Evolutionary conservation across 2,888 invertebrate species (phyloP), one percentile per base, ranked within the genome.

Genomic region (Zootermopsis nevadensis): DNA sequence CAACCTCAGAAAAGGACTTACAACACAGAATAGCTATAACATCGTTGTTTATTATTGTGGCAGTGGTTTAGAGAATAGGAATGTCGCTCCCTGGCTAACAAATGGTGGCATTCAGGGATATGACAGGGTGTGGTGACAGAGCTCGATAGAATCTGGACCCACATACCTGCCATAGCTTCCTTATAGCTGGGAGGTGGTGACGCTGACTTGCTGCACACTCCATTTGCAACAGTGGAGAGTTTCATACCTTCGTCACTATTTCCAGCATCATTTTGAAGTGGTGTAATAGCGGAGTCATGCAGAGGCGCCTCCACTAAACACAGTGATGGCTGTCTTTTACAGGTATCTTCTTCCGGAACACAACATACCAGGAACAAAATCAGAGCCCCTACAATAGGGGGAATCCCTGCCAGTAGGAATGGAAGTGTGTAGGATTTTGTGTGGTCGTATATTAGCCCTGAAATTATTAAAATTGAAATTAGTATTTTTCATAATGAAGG

Each of bases 331-430:
- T n/a, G 24, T 24, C 24, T 42, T 27, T 35, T 79, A n/a, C 35
- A 33, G 0, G 22, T n/a, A 42, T 77, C 80, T 27, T 83, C 77
- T 27, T 48, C 74, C 2, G 66, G 60, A 4, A 93, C 91, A 85
- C 91, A 93, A 77, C 92, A 91, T 80, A 94, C 93, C 22, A 93
- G 88, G 87, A 93, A 94, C 91, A 96, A 92, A 1, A 95, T 90
- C 10, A 94, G 88, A 6, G 96, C 95, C 7, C 97, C 97, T 2
- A 97, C 87, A 42, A 97, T 91, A 0, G 98, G 97, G 19, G 97
- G 97, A 81, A 96, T 91, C 0, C 98, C 98, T 30, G 97, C 96
- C 85, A 96, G 89, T 83, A 96, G 90, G 87, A 98, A 95, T 0
- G 97, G 95, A 83, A 95, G 87, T 2, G 92, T 93, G 88, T 97